A percentile compares a stretch with the other conserved stretches of the same genome.
These are phyloP conservation scores for Diceros bicornis DNA, from an alignment of 2,797 vertebrate genomes.

Conservation along the genomic window DNA sequence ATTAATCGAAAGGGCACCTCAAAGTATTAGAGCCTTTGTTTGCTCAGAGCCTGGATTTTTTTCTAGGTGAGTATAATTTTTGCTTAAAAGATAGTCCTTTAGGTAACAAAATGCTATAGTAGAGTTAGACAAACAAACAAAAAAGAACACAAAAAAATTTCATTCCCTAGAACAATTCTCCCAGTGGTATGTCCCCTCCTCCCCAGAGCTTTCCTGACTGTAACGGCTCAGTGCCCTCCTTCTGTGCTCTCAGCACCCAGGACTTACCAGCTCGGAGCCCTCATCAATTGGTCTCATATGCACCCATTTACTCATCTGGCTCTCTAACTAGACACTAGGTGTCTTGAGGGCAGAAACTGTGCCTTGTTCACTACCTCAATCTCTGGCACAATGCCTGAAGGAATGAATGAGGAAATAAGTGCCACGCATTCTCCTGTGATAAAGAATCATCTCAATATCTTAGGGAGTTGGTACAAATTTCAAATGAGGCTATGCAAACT, in stretches of 20 bases:
- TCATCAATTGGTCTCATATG: neutral
- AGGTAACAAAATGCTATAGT: neutral
- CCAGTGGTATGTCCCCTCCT: neutral
- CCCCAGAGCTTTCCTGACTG: neutral
- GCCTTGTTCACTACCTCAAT: neutral
- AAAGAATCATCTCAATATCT: conserved; percentile 44
- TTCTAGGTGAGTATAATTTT: conserved; percentile 2
- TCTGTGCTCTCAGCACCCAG: neutral
- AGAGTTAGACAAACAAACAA: neutral
- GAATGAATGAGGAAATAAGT: neutral
- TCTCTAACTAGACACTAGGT: neutral
- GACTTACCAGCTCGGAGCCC: neutral
- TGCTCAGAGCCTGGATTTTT: neutral
- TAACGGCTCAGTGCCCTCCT: neutral
- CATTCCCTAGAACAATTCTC: neutral
- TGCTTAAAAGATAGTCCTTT: conserved; percentile 17
- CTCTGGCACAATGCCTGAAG: neutral
- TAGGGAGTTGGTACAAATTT: conserved; percentile 44
- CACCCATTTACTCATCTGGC: neutral
- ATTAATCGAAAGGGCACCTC: neutral
- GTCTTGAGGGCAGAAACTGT: neutral
- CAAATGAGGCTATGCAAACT: conserved; percentile 58
- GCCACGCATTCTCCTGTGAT: neutral
- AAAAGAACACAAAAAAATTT: neutral
- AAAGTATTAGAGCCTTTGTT: neutral